Evolutionary conservation across 2,888 invertebrate genomes (phyloP).

Genomic region (Electrophaes corylata): DNA sequence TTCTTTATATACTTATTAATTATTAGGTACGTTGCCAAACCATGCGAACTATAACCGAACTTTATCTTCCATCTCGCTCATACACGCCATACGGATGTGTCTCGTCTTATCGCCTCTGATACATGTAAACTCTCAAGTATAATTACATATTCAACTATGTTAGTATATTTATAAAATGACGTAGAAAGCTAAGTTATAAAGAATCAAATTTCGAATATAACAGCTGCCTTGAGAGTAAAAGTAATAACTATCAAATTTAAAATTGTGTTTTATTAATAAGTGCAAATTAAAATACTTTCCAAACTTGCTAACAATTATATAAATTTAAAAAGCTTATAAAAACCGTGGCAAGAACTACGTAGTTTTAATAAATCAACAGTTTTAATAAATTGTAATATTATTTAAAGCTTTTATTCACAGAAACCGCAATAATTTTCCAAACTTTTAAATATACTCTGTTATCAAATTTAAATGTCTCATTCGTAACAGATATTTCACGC

Average conservation of each 20-base stretch:
- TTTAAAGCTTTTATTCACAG: slow-evolving; percentile 34
- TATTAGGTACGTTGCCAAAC: background rate
- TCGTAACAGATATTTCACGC: background rate
- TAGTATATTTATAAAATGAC: background rate
- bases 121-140: background rate
- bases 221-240: slow-evolving; percentile 1
- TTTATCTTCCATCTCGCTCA: background rate
- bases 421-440: slow-evolving; percentile 3
- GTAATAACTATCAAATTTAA: no score
- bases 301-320: slow-evolving; percentile 23
- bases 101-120: background rate
- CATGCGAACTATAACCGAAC: background rate
- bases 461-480: background rate
- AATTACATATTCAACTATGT: no score
- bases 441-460: slow-evolving; percentile 11
- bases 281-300: slow-evolving; percentile 24
- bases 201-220: background rate
- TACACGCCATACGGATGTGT: background rate
- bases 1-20: background rate
- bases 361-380: slow-evolving; percentile 8
- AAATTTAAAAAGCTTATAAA: slow-evolving; percentile 22
- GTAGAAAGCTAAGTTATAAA: background rate
- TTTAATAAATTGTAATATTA: slow-evolving; percentile 13
- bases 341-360: slow-evolving; percentile 33
- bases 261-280: slow-evolving; percentile 31